Conservation (phyloP, 1,140 invertebrate genomes). For the Neomicropteryx cornuta region DNA sequence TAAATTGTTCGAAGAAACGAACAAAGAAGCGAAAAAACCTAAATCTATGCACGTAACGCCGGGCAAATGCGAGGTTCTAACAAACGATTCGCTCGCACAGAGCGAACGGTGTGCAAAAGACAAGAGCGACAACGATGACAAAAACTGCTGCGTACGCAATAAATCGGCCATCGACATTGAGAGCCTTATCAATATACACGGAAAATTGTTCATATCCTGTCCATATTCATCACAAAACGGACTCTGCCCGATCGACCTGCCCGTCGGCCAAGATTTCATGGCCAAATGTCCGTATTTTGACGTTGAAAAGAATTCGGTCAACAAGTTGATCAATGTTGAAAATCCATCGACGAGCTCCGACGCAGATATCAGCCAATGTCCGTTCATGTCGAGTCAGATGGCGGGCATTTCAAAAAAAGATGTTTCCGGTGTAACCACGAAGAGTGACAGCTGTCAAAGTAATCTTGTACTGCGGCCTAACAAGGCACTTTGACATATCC, state of each 20-base stretch:
- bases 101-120: background rate
- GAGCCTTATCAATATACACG: slow-evolving; percentile 24
- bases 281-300: slow-evolving; percentile 38
- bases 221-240: slow-evolving; percentile 12
- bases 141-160: slow-evolving; percentile 5
- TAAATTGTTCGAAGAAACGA: slow-evolving; percentile 28
- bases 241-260: slow-evolving; percentile 30
- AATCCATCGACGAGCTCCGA: slow-evolving; percentile 17
- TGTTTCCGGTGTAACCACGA: slow-evolving; percentile 17
- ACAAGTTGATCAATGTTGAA: slow-evolving; percentile 21
- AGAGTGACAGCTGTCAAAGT: slow-evolving; percentile 16
- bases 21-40: slow-evolving; percentile 22
- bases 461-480: slow-evolving; percentile 44
- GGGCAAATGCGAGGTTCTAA: background rate
- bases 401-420: slow-evolving; percentile 17
- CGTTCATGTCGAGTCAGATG: slow-evolving; percentile 12
- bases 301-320: slow-evolving; percentile 18
- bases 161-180: slow-evolving; percentile 15
- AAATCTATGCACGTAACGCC: slow-evolving; percentile 16
- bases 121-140: slow-evolving; percentile 2
- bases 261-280: slow-evolving; percentile 41
- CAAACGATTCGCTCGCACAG: background rate
- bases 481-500: slow-evolving; percentile 38
- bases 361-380: slow-evolving; percentile 15
- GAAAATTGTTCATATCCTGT: slow-evolving; percentile 24